Conservation (phyloP, 1,140 invertebrate species). For the Drosophila seguyi region DNA sequence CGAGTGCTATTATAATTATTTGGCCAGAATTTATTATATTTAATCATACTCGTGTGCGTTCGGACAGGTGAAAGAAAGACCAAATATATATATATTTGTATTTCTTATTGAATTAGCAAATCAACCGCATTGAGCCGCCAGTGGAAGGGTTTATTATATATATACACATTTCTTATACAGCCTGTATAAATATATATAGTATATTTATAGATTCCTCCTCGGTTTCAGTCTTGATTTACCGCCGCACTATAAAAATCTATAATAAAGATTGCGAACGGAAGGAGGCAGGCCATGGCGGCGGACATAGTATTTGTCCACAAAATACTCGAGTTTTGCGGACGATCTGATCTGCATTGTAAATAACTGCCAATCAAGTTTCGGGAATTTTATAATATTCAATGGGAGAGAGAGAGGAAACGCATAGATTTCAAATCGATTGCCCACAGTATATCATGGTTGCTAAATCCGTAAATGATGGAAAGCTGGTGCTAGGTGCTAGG, state of each 20-base stretch:
- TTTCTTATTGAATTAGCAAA: constrained; percentile 11
- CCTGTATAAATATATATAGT: constrained; percentile 4
- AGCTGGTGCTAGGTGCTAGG: neutral
- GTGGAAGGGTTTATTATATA: constrained; percentile 58
- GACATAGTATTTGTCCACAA: constrained; percentile 34
- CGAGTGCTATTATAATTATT: constrained; percentile 70
- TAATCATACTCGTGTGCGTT: constrained; percentile 19
- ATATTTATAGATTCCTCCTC: constrained; percentile 41
- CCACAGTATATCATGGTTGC: constrained; percentile 34
- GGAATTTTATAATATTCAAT: constrained; percentile 47
- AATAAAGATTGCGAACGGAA: constrained; percentile 26
- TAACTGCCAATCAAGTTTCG: constrained; percentile 48
- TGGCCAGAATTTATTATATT: constrained; percentile 69
- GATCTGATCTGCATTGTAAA: constrained; percentile 45
- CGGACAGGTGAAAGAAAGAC: constrained; percentile 4
- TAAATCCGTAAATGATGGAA: constrained; percentile 30
- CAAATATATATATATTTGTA: neutral
- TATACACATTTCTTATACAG: constrained; percentile 20
- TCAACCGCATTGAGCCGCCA: neutral
- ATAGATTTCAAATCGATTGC: constrained; percentile 45
- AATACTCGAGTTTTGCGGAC: constrained; percentile 15
- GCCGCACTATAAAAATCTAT: constrained; percentile 23
- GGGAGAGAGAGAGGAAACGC: constrained; percentile 49
- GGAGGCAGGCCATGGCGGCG: constrained; percentile 1
- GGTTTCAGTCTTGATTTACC: constrained; percentile 35